A percentile compares a stretch with the other conserved stretches of the same genome.
These are phyloP conservation scores for Tetraodon nigroviridis DNA, from an alignment of 2,113 vertebrate genomes.

Conservation along the genomic window DNA sequence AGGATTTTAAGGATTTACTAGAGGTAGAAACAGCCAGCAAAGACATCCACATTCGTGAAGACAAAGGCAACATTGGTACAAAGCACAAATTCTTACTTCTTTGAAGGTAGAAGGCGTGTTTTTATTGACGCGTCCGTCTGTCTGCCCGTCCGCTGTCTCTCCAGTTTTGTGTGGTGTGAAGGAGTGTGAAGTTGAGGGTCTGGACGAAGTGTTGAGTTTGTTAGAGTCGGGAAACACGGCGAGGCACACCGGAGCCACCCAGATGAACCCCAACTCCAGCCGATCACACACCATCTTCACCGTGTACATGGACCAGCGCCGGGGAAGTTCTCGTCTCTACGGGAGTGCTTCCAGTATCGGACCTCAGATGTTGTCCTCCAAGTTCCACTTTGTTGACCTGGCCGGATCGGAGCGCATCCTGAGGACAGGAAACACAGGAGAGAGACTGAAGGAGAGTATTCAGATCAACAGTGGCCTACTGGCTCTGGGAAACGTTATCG, in stretches of 20 bases:
- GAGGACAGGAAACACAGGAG: slow-evolving; percentile 88
- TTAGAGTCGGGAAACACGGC: slow-evolving; percentile 92
- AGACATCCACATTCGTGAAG: slow-evolving; percentile 92
- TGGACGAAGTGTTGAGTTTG: slow-evolving; percentile 93
- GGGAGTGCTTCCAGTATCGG: slow-evolving; percentile 23
- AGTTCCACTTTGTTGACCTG: slow-evolving; percentile 96
- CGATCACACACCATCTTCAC: slow-evolving; percentile 95
- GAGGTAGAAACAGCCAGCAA: slow-evolving; percentile 93
- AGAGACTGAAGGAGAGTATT: slow-evolving; percentile 93
- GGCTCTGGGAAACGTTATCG: slow-evolving; percentile 93
- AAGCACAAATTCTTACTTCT: background rate
- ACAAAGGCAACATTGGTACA: slow-evolving; percentile 93
- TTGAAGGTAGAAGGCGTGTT: background rate
- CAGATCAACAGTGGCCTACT: slow-evolving; percentile 95
- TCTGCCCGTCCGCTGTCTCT: slow-evolving; percentile 8
- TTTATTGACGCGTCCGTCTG: too few species aligned
- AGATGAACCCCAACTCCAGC: slow-evolving; percentile 89
- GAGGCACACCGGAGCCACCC: slow-evolving; percentile 90
- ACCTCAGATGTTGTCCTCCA: slow-evolving; percentile 85
- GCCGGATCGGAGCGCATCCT: slow-evolving; percentile 92
- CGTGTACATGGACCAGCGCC: slow-evolving; percentile 90
- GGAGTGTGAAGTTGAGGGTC: slow-evolving; percentile 91
- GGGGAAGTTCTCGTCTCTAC: slow-evolving; percentile 69
- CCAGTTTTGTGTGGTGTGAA: slow-evolving; percentile 90
- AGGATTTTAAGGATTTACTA: slow-evolving; percentile 92